phyloP scores from a whole-genome alignment of 2,797 vertebrate genomes.

The Propithecus perrieri region DNA sequence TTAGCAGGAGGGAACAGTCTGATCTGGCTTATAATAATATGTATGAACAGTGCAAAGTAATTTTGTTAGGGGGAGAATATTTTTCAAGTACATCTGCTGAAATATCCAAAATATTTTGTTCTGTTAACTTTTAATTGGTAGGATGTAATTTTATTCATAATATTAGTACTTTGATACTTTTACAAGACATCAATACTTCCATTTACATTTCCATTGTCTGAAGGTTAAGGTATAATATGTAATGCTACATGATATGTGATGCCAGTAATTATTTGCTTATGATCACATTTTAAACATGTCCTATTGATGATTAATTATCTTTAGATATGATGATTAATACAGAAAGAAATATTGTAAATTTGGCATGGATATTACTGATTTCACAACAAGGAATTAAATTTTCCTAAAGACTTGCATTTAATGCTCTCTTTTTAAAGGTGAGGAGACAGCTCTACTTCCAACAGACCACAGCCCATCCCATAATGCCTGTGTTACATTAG shows the following conservation, averaged over 20 bases:
- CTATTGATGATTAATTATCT: neutral
- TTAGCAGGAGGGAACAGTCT: conserved; percentile 31
- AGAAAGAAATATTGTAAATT: neutral
- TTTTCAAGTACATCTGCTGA: conserved; percentile 22
- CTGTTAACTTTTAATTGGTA: conserved; percentile 44
- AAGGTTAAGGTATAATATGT: neutral
- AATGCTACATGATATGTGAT: neutral
- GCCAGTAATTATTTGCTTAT: neutral
- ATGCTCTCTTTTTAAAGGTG: neutral
- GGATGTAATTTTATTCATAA: neutral
- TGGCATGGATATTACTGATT: neutral
- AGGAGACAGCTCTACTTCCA: neutral
- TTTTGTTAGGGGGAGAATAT: neutral
- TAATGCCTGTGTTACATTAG: neutral
- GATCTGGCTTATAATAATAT: conserved; percentile 27
- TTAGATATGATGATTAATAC: neutral
- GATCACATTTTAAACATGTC: neutral
- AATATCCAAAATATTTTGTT: conserved; percentile 16
- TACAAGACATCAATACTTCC: neutral
- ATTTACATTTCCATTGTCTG: neutral
- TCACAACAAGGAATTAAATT: neutral
- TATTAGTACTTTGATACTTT: neutral
- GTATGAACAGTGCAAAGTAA: neutral
- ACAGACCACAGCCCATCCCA: neutral
- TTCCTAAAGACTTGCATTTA: neutral